Percentiles rank a stretch among this genome's conserved stretches.
Conservation (phyloP, 35 echinoderm and acorn worm species). For the Diadema setosum region DNA sequence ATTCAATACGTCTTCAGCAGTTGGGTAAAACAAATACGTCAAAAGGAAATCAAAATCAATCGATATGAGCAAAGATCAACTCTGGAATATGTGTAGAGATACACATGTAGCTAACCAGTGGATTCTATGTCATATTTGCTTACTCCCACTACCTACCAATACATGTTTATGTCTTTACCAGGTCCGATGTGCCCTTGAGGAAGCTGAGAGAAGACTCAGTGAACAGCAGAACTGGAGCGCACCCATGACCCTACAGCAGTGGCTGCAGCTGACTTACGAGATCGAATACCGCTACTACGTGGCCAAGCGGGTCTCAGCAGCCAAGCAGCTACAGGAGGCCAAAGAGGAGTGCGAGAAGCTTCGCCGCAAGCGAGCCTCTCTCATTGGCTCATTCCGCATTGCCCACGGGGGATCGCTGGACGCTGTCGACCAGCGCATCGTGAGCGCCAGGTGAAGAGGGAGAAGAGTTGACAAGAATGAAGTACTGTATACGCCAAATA, state of each 20-base stretch:
- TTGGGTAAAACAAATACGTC: too few relatives aligned
- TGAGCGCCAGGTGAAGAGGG: not conserved
- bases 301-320: conserved; percentile 57
- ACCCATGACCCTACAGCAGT: conserved; percentile 70
- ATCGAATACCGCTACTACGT: conserved; percentile 63
- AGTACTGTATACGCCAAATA: too few relatives aligned
- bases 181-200: conserved; percentile 73
- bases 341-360: conserved; percentile 87
- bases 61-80: too few relatives aligned
- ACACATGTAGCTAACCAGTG: not conserved
- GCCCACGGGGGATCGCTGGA: conserved; percentile 65
- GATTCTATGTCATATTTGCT: not conserved
- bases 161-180: not conserved
- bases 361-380: conserved; percentile 42
- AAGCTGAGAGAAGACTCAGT: conserved; percentile 73
- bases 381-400: conserved; percentile 64
- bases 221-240: conserved; percentile 58
- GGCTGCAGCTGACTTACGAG: conserved; percentile 89
- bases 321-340: conserved; percentile 75
- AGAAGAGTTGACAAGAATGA: too few relatives aligned
- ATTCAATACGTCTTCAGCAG: too few relatives aligned
- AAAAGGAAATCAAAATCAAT: too few relatives aligned
- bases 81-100: too few relatives aligned
- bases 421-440: conserved; percentile 27
- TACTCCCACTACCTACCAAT: not conserved